phyloP scores from a whole-genome alignment of 2,797 vertebrate genomes.

The Sebastes iracundus region DNA sequence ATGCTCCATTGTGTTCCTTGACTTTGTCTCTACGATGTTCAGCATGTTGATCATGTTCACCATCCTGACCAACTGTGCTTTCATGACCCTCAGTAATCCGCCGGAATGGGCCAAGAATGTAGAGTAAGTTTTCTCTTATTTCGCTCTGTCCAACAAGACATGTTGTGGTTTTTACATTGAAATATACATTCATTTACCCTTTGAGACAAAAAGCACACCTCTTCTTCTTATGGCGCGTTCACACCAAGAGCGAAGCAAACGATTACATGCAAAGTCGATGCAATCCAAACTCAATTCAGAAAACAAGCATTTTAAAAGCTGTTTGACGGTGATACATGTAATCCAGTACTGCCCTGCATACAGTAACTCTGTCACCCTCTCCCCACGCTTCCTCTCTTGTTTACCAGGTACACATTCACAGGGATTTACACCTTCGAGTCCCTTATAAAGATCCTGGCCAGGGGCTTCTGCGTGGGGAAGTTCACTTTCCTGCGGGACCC shows the following conservation, averaged over 20 bases:
- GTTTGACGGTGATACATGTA: neutral
- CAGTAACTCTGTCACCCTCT: neutral
- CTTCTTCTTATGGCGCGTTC: too few species aligned
- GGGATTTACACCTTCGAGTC: slow-evolving; percentile 99
- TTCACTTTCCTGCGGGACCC: slow-evolving; percentile 98
- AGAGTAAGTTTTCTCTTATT: slow-evolving; percentile 90
- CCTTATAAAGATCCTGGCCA: slow-evolving; percentile 96
- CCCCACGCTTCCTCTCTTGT: neutral
- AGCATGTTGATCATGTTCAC: slow-evolving; percentile 99
- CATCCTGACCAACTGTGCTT: slow-evolving; percentile 98
- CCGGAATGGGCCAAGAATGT: slow-evolving; percentile 99
- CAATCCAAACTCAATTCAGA: too few species aligned
- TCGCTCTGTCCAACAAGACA: neutral
- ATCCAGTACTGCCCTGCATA: neutral
- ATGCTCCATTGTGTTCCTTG: slow-evolving; percentile 50
- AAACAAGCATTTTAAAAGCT: too few species aligned
- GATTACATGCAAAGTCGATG: too few species aligned
- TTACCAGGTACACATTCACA: slow-evolving; percentile 94
- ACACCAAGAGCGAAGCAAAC: too few species aligned
- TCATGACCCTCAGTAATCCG: slow-evolving; percentile 97
- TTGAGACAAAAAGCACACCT: neutral
- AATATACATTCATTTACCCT: neutral
- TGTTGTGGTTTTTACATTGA: neutral
- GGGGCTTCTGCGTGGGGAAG: slow-evolving; percentile 96
- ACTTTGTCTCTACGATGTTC: slow-evolving; percentile 88